A percentile compares a stretch with the other conserved stretches of the same genome.
Conservation (phyloP, 2,888 invertebrate species). For the Lypha dubia region DNA sequence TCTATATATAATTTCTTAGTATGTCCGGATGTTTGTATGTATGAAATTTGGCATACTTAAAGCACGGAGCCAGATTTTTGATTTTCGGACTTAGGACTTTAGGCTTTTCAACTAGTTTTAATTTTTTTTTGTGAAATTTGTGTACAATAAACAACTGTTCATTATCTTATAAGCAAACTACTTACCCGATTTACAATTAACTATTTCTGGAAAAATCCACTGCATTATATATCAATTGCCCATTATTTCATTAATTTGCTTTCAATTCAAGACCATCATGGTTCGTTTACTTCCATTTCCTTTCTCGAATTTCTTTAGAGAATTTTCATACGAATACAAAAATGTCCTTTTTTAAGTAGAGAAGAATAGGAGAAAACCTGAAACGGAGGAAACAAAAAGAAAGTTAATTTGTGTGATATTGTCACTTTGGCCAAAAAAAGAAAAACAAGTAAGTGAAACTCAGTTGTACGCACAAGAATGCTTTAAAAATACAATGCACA, state of each 20-base stretch:
- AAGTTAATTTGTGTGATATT: constrained; percentile 50
- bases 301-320: constrained; percentile 17
- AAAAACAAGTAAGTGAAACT: constrained; percentile 59
- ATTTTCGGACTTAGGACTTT: no score
- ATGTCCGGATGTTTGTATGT: no score
- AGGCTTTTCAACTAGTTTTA: no score
- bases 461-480: constrained; percentile 45
- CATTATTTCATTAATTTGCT: not conserved
- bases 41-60: no score
- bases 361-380: constrained; percentile 10
- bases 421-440: constrained; percentile 37
- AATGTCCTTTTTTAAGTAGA: not conserved
- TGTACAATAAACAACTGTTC: no score
- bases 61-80: no score
- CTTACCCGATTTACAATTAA: no score
- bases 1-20: no score
- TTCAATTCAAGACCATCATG: not conserved
- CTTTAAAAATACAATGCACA: constrained; percentile 16
- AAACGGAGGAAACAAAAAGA: constrained; percentile 45
- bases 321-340: not conserved
- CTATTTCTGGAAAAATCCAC: no score
- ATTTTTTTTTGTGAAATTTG: no score
- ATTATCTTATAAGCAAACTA: no score
- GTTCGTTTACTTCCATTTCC: constrained; percentile 5
- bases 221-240: not conserved